These are phyloP conservation scores for Chrysolophus pictus DNA, from an alignment of 2,797 vertebrate genomes.

Conservation along the genomic window DNA sequence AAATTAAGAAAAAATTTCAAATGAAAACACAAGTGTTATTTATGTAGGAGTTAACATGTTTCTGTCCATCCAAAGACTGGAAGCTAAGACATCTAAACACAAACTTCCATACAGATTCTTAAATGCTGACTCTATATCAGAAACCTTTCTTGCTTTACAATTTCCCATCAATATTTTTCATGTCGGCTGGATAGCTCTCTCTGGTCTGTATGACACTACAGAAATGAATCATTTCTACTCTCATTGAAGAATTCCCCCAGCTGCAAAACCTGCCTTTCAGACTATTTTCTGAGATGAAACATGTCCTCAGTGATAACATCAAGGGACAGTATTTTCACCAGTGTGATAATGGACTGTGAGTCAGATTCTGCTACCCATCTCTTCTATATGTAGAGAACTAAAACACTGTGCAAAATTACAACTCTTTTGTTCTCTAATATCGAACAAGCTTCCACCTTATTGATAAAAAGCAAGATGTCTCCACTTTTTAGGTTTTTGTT, in stretches of 20 bases:
- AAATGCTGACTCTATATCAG: neutral
- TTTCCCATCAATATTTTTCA: neutral
- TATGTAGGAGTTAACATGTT: neutral
- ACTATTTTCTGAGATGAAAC: neutral
- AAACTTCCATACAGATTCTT: neutral
- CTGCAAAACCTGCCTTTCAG: neutral
- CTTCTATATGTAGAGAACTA: neutral
- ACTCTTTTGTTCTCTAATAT: neutral
- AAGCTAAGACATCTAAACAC: neutral
- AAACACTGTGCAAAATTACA: neutral
- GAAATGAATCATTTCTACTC: neutral
- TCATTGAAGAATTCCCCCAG: neutral
- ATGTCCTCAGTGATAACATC: neutral
- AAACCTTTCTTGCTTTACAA: neutral
- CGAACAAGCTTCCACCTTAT: neutral
- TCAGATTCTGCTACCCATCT: neutral
- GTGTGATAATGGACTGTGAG: neutral
- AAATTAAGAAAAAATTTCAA: neutral
- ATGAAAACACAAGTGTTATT: neutral
- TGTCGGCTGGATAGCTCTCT: neutral
- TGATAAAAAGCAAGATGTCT: neutral
- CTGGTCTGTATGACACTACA: neutral
- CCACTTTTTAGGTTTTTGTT: neutral
- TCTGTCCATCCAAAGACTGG: neutral
- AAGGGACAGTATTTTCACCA: neutral